phyloP scores from a whole-genome alignment of 2,888 invertebrate genomes.

The Papilio elwesi region DNA sequence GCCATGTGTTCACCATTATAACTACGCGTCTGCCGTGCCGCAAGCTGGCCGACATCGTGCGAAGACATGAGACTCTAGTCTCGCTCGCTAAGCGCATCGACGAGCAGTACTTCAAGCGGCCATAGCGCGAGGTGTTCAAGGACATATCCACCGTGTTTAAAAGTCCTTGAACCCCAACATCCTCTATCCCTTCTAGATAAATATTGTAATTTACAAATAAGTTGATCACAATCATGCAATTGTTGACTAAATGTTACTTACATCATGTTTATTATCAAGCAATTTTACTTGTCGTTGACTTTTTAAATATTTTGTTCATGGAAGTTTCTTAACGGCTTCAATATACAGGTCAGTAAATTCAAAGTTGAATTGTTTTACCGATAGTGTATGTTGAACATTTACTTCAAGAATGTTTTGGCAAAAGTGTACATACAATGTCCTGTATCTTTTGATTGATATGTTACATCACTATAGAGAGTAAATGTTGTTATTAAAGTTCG shows the following conservation, averaged over 20 bases:
- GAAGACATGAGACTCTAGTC: conserved; percentile 90
- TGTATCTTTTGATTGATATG: too few species aligned
- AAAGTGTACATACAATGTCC: not conserved
- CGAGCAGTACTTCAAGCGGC: conserved; percentile 88
- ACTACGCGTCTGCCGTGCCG: conserved; percentile 95
- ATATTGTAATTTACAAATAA: not conserved
- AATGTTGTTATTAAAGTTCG: conserved; percentile 1
- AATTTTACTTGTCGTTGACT: not conserved
- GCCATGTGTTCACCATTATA: conserved; percentile 97
- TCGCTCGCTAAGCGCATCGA: conserved; percentile 93
- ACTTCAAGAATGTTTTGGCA: not conserved
- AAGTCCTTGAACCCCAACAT: conserved; percentile 66
- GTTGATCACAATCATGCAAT: not conserved
- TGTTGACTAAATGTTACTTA: conserved; percentile 12
- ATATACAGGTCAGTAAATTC: not conserved
- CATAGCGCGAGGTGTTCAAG: conserved; percentile 77
- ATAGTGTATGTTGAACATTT: not conserved
- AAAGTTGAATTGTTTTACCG: not conserved
- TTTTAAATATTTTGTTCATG: not conserved
- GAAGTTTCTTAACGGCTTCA: not conserved
- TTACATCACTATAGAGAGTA: not conserved
- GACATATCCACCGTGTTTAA: conserved; percentile 76
- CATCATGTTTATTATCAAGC: not conserved
- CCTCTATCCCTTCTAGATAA: not conserved
- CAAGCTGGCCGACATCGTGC: conserved; percentile 91